Percentiles rank a stretch among this genome's conserved stretches.
phyloP scores from a whole-genome alignment of 2,113 vertebrate genomes.

The Phyllostomus discolor region DNA sequence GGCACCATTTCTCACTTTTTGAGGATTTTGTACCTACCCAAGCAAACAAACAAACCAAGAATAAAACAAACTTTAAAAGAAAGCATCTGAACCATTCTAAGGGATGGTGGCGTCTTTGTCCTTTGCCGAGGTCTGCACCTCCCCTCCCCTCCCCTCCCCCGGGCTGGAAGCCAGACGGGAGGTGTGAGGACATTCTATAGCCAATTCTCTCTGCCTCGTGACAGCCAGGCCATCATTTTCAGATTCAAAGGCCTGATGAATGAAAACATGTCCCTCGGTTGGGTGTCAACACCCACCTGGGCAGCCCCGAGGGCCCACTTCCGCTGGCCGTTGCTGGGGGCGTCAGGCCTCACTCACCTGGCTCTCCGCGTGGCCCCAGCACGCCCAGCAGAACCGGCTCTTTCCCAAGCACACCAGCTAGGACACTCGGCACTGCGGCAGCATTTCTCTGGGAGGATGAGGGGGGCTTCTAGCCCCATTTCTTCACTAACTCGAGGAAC shows the following conservation, averaged over 20 bases:
- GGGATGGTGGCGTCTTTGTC: background rate
- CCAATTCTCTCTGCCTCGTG: background rate
- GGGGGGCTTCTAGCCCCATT: background rate
- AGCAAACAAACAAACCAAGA: slow-evolving; percentile 43
- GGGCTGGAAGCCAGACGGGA: background rate
- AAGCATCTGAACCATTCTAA: background rate
- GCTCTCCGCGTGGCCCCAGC: too few species aligned
- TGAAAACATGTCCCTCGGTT: background rate
- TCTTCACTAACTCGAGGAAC: background rate
- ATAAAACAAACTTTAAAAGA: background rate
- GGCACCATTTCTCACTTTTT: background rate
- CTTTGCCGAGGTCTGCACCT: background rate
- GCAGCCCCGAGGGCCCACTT: rapidly evolving
- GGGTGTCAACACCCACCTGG: too few species aligned
- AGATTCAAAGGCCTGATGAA: background rate
- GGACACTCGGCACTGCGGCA: background rate
- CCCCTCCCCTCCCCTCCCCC: background rate
- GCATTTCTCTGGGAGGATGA: background rate
- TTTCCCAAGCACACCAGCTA: background rate
- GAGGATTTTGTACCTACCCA: background rate
- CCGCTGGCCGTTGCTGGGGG: too few species aligned
- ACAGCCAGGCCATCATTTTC: background rate
- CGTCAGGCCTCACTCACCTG: background rate
- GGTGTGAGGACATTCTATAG: background rate
- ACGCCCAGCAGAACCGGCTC: background rate